Evolutionary conservation across 2,113 vertebrate genomes (phyloP), one percentile per base, ranked within the genome.

Genomic region (Brevimyrus niger): DNA sequence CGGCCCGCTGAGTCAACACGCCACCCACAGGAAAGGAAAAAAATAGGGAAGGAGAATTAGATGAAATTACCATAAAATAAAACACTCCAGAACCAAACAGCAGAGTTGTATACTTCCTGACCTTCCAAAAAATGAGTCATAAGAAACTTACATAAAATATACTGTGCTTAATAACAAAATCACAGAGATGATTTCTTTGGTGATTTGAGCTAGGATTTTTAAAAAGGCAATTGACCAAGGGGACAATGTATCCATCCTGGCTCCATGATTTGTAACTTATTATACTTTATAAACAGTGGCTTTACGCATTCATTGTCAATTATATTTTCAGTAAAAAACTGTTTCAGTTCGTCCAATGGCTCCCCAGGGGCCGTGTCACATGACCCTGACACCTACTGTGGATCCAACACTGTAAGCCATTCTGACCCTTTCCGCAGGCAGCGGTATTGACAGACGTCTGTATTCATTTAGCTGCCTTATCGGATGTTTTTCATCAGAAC

Each of bases 21-120:
- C 61, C 61, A 65, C 61, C 61, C 61, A 65, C 61, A 65, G 61
- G 61, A 27, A 65, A 27, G 58, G 58, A 10, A 65, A 65, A 65
- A 65, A 27, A 27, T 3, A 65, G 8, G 58, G 58, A 65, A 65
- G 58, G 58, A 65, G 27, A 65, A 65, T 65, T 10, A 65, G 58
- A 27, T 27, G 23, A 65, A 65, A 65, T 82, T 82, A 82, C 35
- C 76, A 82, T 82, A 82, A 82, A 82, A 82, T 42, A 38, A 82
- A 82, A 42, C 35, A 42, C 35, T 82, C 76, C 35, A 82, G 13
- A 44, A 82, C 76, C 19, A 42, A 82, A 82, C 76, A 82, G 35
- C 35, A 82, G 76, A 82, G 76, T 82, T 82, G 76, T 82, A 82
- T 82, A 82, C 35, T 82, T 82, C 76, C 76, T 42, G 76, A 82